Base-by-base conservation (phyloP, 92 coral and sea anemone species). In the Epizoanthus stellaris region DNA sequence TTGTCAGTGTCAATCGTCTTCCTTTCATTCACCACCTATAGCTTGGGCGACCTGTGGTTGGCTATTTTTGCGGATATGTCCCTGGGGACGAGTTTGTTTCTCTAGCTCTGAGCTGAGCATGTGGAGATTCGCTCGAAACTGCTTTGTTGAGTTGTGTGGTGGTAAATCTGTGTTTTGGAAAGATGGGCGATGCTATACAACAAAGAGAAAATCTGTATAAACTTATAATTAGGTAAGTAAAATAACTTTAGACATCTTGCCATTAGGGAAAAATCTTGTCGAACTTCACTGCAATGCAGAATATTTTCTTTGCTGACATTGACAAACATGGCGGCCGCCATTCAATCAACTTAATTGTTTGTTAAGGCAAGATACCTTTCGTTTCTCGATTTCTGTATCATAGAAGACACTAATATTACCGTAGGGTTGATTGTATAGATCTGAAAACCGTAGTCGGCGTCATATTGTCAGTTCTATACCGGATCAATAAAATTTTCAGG, bases 131-230 rank as follows among this genome's bases (percentile, higher is more conserved):
- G 76, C 17, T 19, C 39, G 36, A 42, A 5, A 38, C 20, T 17
- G 57, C 14, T 79, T 63, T 63, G 58, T 52, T 67, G 20, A 43
- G 13, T 45, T 62, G 66, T 58, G 52, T 82, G 86, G 70, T 47
- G 6, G 64, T 70, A 40, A 57, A 17, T 23, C 16, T 84, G 81
- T 73, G 30, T 68, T 23, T 60, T n/a, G 45, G 19, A 36, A 75
- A 73, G 67, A 94, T 96, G 98, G 93, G 90, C 74, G 94, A 95
- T 82, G 89, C 92, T 40, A 85, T 96, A 47, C 90, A 94, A 81
- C 94, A 94, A 73, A 86, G 98, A 53, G 98, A 96, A 86, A 96
- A 90, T 77, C 90, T 96, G 9, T 96, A 96, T 75, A 94, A 93
- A 87, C 93, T 96, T 49, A 96, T 96, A 76, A 96, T 96, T 74